These are phyloP conservation scores for Brachionus rubens DNA, from an alignment of 1,140 invertebrate species.

Conservation along the genomic window DNA sequence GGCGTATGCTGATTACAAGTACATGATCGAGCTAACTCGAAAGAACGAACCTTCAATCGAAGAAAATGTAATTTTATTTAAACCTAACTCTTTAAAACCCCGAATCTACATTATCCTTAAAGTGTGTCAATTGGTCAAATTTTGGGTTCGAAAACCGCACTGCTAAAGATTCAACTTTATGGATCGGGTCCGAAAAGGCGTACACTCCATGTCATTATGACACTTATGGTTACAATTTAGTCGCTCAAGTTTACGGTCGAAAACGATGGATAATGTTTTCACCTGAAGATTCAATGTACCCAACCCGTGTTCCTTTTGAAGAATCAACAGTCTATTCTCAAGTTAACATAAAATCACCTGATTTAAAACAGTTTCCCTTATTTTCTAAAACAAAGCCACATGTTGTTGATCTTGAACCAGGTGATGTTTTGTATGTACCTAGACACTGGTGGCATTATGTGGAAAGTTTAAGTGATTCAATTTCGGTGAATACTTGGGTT, in stretches of 20 bases:
- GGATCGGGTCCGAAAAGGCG: constrained; percentile 80
- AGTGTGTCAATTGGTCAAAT: constrained; percentile 70
- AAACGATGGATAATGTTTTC: constrained; percentile 91
- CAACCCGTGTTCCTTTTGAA: constrained; percentile 87
- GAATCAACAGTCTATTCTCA: constrained; percentile 89
- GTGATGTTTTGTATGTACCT: constrained; percentile 82
- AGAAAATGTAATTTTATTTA: neutral
- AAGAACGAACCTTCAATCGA: constrained; percentile 60
- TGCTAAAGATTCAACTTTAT: constrained; percentile 74
- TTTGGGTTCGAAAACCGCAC: constrained; percentile 72
- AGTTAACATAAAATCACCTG: constrained; percentile 63
- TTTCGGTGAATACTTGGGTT: constrained; percentile 84
- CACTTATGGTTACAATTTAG: constrained; percentile 87
- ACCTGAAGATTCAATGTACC: constrained; percentile 71
- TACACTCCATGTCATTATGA: constrained; percentile 91
- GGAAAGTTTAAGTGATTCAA: constrained; percentile 70
- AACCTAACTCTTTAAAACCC: neutral
- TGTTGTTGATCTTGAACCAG: constrained; percentile 70
- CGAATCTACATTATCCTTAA: no score
- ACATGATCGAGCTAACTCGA: constrained; percentile 70
- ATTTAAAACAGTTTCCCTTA: constrained; percentile 53
- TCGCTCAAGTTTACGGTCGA: constrained; percentile 81
- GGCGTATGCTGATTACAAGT: constrained; percentile 81
- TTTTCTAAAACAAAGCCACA: constrained; percentile 60
- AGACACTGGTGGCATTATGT: constrained; percentile 95